phyloP scores from a whole-genome alignment of 2,888 invertebrate genomes.

The Acleris emargana region DNA sequence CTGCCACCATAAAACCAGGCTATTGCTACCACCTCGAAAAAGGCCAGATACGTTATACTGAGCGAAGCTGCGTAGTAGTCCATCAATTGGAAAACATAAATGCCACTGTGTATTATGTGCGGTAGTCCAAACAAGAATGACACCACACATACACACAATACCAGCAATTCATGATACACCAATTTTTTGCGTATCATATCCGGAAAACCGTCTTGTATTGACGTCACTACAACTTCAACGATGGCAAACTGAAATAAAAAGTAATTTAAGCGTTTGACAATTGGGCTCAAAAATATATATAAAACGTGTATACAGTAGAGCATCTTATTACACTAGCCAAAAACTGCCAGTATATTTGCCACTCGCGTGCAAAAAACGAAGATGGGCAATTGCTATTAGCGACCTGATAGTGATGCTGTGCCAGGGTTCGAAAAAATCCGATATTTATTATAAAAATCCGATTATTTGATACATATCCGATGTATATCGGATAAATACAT shows the following conservation, averaged over 20 bases:
- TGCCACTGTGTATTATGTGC: constrained; percentile 95
- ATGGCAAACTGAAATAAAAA: constrained; percentile 91
- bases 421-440: too few relatives aligned
- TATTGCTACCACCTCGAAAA: constrained; percentile 96
- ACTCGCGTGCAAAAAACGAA: too few relatives aligned
- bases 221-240: constrained; percentile 96
- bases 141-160: constrained; percentile 91
- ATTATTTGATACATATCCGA: too few relatives aligned
- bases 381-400: too few relatives aligned
- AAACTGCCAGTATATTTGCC: too few relatives aligned
- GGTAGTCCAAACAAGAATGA: constrained; percentile 94
- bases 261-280: background rate
- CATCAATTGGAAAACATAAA: constrained; percentile 95
- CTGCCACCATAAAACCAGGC: constrained; percentile 96
- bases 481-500: too few relatives aligned
- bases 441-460: too few relatives aligned
- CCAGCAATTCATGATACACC: constrained; percentile 93
- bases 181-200: constrained; percentile 92
- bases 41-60: constrained; percentile 95
- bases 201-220: constrained; percentile 96
- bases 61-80: constrained; percentile 97
- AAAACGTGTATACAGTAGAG: too few relatives aligned
- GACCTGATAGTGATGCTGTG: too few relatives aligned
- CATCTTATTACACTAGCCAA: too few relatives aligned
- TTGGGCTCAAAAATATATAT: background rate